Evolutionary conservation across 2,113 vertebrate species (phyloP).

Genomic region (Oenanthe oenanthe): DNA sequence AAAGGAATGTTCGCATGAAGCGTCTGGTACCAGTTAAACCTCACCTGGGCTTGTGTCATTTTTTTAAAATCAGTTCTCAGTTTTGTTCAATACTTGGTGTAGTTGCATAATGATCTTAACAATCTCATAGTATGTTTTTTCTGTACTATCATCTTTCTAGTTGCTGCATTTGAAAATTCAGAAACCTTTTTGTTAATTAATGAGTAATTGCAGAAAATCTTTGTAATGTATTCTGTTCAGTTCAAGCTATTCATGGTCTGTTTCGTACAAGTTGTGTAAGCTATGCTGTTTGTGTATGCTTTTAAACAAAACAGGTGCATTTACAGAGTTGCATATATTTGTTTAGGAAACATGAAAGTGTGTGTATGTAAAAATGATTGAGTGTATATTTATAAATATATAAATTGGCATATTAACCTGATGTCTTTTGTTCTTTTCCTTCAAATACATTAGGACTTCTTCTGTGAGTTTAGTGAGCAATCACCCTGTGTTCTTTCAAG

Average conservation of each 20-base stretch:
- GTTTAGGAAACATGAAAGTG: not conserved
- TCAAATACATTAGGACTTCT: conserved; percentile 87
- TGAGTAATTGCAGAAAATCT: not conserved
- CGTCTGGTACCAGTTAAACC: not conserved
- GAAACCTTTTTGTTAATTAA: not conserved
- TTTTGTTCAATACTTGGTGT: not conserved
- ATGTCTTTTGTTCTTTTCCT: not conserved
- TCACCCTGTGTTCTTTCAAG: conserved; percentile 98
- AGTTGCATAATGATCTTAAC: not conserved
- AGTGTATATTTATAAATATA: not conserved
- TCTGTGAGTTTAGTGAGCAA: conserved; percentile 98
- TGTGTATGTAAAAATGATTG: not conserved
- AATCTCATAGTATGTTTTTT: not conserved
- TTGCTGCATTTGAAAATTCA: not conserved
- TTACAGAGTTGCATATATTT: not conserved
- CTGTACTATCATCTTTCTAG: not conserved
- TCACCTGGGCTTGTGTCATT: not conserved
- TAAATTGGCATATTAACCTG: not conserved
- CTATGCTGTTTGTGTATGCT: not conserved
- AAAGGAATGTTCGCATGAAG: not conserved
- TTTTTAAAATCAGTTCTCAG: not conserved
- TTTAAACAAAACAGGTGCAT: not conserved
- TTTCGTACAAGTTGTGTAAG: not conserved
- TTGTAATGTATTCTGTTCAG: not conserved
- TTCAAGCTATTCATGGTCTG: not conserved